Conservation (phyloP, 2,797 vertebrate genomes). For the Acanthopagrus latus region DNA sequence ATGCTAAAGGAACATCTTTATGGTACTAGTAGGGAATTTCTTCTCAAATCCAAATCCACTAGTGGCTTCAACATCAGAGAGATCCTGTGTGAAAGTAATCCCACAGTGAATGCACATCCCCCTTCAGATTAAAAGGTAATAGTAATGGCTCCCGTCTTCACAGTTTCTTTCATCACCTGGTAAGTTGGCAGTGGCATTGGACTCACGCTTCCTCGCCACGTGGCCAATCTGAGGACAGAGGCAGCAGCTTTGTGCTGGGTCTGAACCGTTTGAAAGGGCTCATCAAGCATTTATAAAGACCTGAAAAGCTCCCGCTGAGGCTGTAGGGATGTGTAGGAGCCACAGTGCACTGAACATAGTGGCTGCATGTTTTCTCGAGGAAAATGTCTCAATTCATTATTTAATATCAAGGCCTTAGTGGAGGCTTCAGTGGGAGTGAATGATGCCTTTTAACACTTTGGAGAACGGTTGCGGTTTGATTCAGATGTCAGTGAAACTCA, state of each 20-base stretch:
- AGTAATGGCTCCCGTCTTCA: conserved; percentile 51
- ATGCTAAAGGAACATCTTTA: not conserved
- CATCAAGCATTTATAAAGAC: conserved; percentile 79
- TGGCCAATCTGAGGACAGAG: conserved; percentile 62
- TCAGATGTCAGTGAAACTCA: conserved; percentile 1
- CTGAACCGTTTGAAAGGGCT: conserved; percentile 73
- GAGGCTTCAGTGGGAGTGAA: conserved; percentile 27
- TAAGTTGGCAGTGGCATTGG: conserved; percentile 51
- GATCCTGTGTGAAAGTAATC: conserved; percentile 57
- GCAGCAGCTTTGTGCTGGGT: conserved; percentile 68
- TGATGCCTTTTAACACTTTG: conserved; percentile 17
- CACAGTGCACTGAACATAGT: conserved; percentile 34
- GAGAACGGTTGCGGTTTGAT: not conserved
- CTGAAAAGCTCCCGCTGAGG: conserved; percentile 68
- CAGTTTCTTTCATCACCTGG: conserved; percentile 66
- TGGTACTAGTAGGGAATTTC: not conserved
- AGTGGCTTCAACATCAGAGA: conserved; percentile 42
- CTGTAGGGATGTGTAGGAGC: conserved; percentile 59
- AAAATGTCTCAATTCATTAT: conserved; percentile 48
- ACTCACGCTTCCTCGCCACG: conserved; percentile 56
- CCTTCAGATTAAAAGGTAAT: conserved; percentile 63
- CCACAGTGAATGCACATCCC: conserved; percentile 43
- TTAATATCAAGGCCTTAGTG: conserved; percentile 46
- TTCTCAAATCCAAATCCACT: conserved; percentile 36
- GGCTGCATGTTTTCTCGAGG: conserved; percentile 27